Evolutionary conservation across 2,113 vertebrate genomes (phyloP).

Genomic region (Scalopus aquaticus): DNA sequence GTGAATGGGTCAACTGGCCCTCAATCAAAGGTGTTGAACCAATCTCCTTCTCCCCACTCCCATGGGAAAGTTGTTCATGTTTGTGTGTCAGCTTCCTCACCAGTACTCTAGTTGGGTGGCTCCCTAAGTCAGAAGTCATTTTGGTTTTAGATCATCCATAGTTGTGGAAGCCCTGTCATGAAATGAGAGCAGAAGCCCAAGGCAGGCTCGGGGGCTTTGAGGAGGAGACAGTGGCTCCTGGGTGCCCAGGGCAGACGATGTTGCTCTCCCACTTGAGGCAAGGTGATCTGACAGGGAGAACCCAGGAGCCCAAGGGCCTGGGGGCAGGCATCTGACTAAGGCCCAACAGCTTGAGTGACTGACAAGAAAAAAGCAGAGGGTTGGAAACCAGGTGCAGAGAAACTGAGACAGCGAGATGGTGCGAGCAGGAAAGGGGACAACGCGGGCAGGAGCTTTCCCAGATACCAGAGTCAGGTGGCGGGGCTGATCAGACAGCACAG

Average conservation of each 20-base stretch:
- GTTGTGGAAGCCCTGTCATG: not conserved
- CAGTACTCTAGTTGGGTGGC: not conserved
- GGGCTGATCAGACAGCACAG: not conserved
- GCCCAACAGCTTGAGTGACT: not conserved
- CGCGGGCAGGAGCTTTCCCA: not conserved
- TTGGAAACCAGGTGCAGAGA: not conserved
- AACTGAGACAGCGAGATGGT: not conserved
- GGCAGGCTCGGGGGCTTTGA: fast-evolving
- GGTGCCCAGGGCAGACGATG: not conserved
- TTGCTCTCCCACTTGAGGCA: not conserved
- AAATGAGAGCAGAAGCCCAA: not conserved
- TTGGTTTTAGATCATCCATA: not conserved
- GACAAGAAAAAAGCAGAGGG: not conserved
- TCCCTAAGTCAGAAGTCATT: not conserved
- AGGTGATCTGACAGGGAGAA: not conserved
- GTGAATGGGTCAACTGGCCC: no score
- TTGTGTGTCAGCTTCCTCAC: not conserved
- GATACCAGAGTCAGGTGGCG: not conserved
- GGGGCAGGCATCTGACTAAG: not conserved
- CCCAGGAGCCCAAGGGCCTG: not conserved
- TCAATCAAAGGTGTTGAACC: no score
- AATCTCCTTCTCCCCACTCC: no score
- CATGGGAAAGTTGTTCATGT: not conserved
- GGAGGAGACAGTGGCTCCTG: not conserved
- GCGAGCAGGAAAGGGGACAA: not conserved